A percentile compares a stretch with the other conserved stretches of the same genome.
Conservation (phyloP, 2,113 vertebrate genomes). For the Syrrhaptes paradoxus region DNA sequence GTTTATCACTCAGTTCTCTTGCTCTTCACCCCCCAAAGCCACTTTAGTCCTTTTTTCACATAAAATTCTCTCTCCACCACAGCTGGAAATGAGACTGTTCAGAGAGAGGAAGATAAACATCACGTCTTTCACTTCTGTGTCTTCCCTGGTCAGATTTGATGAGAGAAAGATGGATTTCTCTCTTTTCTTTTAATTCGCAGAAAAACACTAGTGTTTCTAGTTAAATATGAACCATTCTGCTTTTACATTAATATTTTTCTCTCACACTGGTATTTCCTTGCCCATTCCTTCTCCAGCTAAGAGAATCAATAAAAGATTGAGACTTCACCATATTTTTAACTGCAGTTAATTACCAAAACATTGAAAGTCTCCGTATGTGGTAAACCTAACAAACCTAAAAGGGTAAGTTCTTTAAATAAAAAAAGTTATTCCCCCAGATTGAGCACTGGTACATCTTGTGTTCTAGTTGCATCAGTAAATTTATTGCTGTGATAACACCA, state of each 20-base stretch:
- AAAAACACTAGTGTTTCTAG: not conserved
- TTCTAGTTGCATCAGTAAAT: not conserved
- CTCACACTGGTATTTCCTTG: not conserved
- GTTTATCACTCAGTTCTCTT: not conserved
- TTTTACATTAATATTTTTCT: not conserved
- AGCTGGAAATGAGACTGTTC: not conserved
- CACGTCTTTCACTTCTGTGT: not conserved
- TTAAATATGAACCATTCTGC: not conserved
- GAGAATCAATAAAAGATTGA: not conserved
- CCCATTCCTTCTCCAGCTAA: not conserved
- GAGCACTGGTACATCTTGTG: not conserved
- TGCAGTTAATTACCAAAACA: not conserved
- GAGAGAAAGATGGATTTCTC: not conserved
- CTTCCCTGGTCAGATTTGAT: not conserved
- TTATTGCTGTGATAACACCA: slow-evolving; percentile 7
- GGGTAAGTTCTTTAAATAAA: not conserved
- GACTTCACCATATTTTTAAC: not conserved
- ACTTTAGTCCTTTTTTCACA: not conserved
- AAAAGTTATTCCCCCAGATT: not conserved
- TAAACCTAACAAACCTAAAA: not conserved
- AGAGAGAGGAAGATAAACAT: not conserved
- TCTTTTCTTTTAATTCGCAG: not conserved
- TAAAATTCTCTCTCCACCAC: not conserved
- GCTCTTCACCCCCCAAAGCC: not conserved
- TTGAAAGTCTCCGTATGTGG: not conserved